These are phyloP conservation scores for Sarcophaga peregrina DNA, from an alignment of 1,140 invertebrate genomes.

Conservation along the genomic window DNA sequence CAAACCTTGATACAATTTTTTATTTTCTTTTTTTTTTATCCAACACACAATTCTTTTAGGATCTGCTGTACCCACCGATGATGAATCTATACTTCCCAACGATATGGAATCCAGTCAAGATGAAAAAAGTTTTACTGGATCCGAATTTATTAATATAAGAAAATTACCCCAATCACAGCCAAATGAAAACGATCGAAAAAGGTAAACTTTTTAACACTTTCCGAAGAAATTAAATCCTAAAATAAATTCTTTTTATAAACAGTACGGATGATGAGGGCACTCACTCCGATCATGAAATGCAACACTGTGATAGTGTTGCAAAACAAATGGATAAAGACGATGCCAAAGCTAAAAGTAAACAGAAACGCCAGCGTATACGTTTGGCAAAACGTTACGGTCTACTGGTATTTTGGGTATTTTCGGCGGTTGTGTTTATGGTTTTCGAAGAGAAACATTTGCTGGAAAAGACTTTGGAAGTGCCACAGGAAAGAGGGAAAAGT, in stretches of 20 bases:
- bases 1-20: no score
- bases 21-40: background rate
- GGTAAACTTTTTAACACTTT: slow-evolving; percentile 31
- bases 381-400: slow-evolving; percentile 53
- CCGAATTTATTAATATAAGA: slow-evolving; percentile 53
- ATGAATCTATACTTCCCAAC: slow-evolving; percentile 45
- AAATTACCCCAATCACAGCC: slow-evolving; percentile 5
- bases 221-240: background rate
- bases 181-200: slow-evolving; percentile 23
- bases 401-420: slow-evolving; percentile 56
- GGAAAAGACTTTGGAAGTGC: slow-evolving; percentile 60
- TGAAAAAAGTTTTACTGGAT: slow-evolving; percentile 54
- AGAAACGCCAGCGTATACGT: slow-evolving; percentile 53
- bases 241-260: background rate
- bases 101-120: slow-evolving; percentile 52
- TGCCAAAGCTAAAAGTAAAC: slow-evolving; percentile 58
- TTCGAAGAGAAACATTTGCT: slow-evolving; percentile 61
- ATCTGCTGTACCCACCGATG: slow-evolving; percentile 49
- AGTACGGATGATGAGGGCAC: slow-evolving; percentile 59
- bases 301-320: background rate
- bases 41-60: slow-evolving; percentile 45
- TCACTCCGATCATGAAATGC: slow-evolving; percentile 59
- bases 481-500: slow-evolving; percentile 56
- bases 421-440: slow-evolving; percentile 56
- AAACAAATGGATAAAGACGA: slow-evolving; percentile 53